phyloP scores from a whole-genome alignment of 2,113 vertebrate genomes.

The Forbesichthys papilliferus region DNA sequence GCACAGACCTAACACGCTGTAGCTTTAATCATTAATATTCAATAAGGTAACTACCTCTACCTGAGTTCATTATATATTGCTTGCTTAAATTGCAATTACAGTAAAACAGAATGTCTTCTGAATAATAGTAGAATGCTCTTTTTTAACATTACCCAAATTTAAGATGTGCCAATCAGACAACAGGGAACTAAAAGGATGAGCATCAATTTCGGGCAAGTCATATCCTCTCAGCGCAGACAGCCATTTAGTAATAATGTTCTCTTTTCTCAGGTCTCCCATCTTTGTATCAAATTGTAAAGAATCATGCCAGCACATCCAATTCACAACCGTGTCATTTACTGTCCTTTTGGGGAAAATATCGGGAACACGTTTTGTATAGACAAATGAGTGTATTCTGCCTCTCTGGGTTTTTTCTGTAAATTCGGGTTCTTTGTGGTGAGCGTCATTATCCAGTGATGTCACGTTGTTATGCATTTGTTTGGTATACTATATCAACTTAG shows the following conservation, averaged over 20 bases:
- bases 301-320: constrained; percentile 42
- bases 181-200: constrained; percentile 24
- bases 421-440: constrained; percentile 44
- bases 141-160: constrained; percentile 11
- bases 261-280: constrained; percentile 64
- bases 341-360: constrained; percentile 15
- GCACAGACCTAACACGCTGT: no score
- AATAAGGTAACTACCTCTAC: no score
- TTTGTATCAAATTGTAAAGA: constrained; percentile 47
- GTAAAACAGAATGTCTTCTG: neutral
- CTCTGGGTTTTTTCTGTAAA: constrained; percentile 29
- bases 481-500: constrained; percentile 14
- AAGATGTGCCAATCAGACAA: constrained; percentile 27
- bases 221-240: constrained; percentile 51
- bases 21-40: no score
- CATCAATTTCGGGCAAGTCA: constrained; percentile 34
- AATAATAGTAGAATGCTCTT: constrained; percentile 8
- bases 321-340: constrained; percentile 35
- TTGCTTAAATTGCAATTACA: no score
- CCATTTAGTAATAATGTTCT: constrained; percentile 41
- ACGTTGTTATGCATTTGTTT: constrained; percentile 32
- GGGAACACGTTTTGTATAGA: constrained; percentile 43
- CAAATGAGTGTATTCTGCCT: constrained; percentile 35
- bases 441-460: constrained; percentile 55
- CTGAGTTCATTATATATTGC: no score